These are phyloP conservation scores for Linyphia triangularis DNA, from an alignment of 2,888 invertebrate species.

Conservation along the genomic window DNA sequence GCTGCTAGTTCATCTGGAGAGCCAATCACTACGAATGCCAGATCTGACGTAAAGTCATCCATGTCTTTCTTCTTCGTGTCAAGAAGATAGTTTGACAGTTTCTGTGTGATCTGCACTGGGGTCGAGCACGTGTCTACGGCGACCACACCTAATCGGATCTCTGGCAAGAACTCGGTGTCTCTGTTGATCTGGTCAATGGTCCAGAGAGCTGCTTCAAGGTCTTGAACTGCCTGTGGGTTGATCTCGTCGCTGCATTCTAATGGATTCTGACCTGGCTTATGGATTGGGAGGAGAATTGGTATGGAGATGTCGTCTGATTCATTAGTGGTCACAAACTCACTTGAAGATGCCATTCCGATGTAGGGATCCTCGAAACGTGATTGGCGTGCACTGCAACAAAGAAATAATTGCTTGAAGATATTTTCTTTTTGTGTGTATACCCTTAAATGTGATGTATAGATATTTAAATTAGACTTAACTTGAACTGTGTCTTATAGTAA, in stretches of 20 bases:
- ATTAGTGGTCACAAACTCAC: constrained; percentile 32
- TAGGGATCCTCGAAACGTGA: constrained; percentile 67
- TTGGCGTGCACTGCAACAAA: constrained; percentile 65
- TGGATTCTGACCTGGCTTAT: constrained; percentile 78
- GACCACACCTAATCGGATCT: constrained; percentile 65
- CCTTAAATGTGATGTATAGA: too few species aligned
- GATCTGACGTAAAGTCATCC: constrained; percentile 47
- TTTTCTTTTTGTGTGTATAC: not conserved
- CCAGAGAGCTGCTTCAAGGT: constrained; percentile 80
- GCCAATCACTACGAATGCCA: constrained; percentile 54
- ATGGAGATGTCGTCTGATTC: constrained; percentile 71
- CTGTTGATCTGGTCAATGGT: constrained; percentile 78
- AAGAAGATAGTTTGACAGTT: constrained; percentile 63
- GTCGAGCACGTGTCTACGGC: constrained; percentile 75
- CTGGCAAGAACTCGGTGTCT: constrained; percentile 74
- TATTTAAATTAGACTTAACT: too few species aligned
- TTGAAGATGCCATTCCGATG: constrained; percentile 47
- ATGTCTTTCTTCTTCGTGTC: constrained; percentile 54
- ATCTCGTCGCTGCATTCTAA: constrained; percentile 78
- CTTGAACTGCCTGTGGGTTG: constrained; percentile 78
- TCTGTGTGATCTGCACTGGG: constrained; percentile 74
- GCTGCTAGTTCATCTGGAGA: constrained; percentile 57
- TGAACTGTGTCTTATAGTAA: too few species aligned
- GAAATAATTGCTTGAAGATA: not conserved
- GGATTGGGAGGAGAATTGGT: constrained; percentile 78